Percentiles rank a stretch among this genome's conserved stretches.
phyloP scores from a whole-genome alignment of 2,888 invertebrate genomes.

The Notocelia uddmanniana region DNA sequence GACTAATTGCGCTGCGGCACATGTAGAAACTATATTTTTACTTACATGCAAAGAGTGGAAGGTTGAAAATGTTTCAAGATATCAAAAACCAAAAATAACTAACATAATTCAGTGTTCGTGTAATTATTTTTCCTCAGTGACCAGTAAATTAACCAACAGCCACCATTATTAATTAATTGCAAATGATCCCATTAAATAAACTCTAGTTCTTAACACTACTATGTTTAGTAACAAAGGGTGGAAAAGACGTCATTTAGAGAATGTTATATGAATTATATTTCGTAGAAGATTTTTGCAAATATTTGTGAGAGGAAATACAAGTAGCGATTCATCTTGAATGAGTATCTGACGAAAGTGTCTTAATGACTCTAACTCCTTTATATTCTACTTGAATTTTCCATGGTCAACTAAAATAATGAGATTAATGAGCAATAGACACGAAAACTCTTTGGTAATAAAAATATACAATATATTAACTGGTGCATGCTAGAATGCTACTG shows the following conservation, averaged over 20 bases:
- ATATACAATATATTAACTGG: constrained; percentile 28
- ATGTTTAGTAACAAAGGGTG: neutral
- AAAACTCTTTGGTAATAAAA: constrained; percentile 41
- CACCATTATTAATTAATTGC: constrained; percentile 41
- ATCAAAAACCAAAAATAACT: neutral
- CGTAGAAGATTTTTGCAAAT: neutral
- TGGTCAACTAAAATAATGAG: constrained; percentile 25
- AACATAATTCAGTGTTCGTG: neutral
- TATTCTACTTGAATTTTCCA: constrained; percentile 1
- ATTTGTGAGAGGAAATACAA: neutral
- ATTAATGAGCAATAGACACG: constrained; percentile 33
- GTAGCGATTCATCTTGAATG: neutral
- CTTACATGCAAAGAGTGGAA: neutral
- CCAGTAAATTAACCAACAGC: constrained; percentile 33
- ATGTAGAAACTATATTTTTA: constrained; percentile 2
- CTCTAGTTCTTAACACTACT: neutral
- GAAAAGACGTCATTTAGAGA: neutral
- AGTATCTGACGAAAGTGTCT: neutral
- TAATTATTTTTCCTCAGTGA: neutral
- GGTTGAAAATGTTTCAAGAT: neutral
- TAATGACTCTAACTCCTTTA: neutral
- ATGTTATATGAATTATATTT: neutral
- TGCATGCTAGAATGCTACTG: constrained; percentile 36
- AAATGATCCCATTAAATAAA: constrained; percentile 40
- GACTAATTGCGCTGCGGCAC: neutral